Base-by-base conservation (phyloP, 2,113 vertebrate species). In the Rousettus leschenaultii region DNA sequence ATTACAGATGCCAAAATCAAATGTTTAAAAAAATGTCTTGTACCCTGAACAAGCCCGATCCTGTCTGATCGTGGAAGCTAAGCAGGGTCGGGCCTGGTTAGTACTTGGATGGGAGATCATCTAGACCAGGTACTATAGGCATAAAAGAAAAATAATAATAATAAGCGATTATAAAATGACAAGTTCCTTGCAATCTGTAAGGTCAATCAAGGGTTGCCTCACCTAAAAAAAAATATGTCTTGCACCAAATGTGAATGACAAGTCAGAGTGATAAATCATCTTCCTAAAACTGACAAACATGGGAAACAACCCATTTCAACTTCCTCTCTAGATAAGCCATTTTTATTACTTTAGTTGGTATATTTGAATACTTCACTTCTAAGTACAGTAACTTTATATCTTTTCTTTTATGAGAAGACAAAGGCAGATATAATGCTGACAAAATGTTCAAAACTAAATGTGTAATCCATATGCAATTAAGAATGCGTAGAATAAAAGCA, bases 351-450 rank as follows among this genome's bases (percentile, higher is more conserved):
- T 71, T 40, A 63, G n/a, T 14, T 85, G 24, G n/a, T 45, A 79
- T 59, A 89, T 95, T 73, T 85, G 94, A 88, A 7, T 48, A 87
- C 18, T 74, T 88, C 21, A 78, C 74, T 33, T 94, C 22, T 84
- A 68, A n/a, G 51, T 71, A 71, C 19, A 24, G 61, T 51, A 93
- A 91, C 21, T 70, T 19, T 79, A 38, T 75, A 28, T 7, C 22
- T 79, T 65, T 85, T 70, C 26, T 89, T 84, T 94, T 74, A 66
- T 35, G 24, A 89, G 80, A 66, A 74, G 21, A 88, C n/a, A 79
- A 65, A 82, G 28, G 8, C 28, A 48, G 48, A 26, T 26, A 61
- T 40, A 78, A 80, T 21, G 11, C 30, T 63, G 7, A 61, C 10
- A 88, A 83, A 57, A 73, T 55, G 33, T 86, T 94, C 26, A 80